phyloP scores from a whole-genome alignment of 2,888 invertebrate species.

The Tipula confusa region DNA sequence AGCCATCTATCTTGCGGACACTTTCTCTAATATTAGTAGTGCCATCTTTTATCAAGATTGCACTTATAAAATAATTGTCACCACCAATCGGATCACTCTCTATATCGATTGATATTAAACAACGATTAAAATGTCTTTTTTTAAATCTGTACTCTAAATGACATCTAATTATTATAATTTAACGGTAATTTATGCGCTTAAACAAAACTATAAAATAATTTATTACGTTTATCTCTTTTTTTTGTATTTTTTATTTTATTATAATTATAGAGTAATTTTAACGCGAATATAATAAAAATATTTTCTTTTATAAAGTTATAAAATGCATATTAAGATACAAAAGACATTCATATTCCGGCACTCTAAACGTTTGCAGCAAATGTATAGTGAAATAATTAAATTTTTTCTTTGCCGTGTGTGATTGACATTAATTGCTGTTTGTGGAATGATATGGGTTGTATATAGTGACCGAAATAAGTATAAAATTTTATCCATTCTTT shows the following conservation, averaged over 20 bases:
- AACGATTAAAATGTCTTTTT: neutral
- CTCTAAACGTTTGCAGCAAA: neutral
- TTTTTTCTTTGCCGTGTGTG: no score
- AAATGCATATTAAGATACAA: neutral
- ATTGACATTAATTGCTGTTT: no score
- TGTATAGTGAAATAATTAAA: neutral
- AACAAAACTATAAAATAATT: neutral
- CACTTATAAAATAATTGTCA: no score
- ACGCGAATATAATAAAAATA: neutral
- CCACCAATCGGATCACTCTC: no score
- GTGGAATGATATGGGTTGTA: no score
- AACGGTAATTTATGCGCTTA: constrained; percentile 9
- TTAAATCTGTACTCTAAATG: neutral
- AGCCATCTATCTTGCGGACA: no score
- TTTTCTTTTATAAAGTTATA: neutral
- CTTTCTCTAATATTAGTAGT: no score
- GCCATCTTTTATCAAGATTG: no score
- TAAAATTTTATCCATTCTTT: no score
- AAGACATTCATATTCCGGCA: neutral
- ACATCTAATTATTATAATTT: constrained; percentile 20
- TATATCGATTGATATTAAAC: neutral
- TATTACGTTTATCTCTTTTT: neutral
- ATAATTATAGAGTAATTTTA: neutral
- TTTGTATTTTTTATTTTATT: neutral
- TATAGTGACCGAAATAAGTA: no score